Base-by-base conservation (phyloP, 2,888 invertebrate species). In the Chrysomela aeneicollis region DNA sequence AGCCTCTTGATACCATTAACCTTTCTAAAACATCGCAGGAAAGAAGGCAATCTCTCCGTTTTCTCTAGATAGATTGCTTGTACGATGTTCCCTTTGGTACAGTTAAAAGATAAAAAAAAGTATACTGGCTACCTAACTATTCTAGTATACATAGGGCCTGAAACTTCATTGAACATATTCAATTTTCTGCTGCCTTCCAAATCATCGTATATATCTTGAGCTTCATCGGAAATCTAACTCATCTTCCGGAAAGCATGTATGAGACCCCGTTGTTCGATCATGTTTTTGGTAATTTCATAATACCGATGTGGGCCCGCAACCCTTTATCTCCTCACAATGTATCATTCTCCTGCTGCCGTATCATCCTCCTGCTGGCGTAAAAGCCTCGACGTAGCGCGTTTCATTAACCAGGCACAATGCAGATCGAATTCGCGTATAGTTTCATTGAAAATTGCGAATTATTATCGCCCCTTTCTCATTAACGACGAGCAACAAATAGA, bases 381-480 rank as follows among this genome's bases (percentile, higher is more conserved):
- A 46, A 21, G 57, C 19, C 46, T 42, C 15, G 9, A n/a, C 17
- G 57, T 26, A 42, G 57, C 57, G 37, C 61, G 62, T 66, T 66
- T 62, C 62, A 62, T 66, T 62, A 66, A 66, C 49, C 66, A 37
- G 54, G 59, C 55, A 62, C 66, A 62, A 62, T 66, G 62, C 52
- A 62, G 62, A 66, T 66, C 66, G 66, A 66, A 66, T 62, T 66
- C 62, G 55, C 66, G 61, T 62, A 59, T 62, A 62, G 62, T 62
- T 66, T 62, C 62, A 62, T 66, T 59, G 58, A 47, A 61, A 66
- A 66, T 59, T 62, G 62, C 59, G 50, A 62, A 62, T 62, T 66
- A 62, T 65, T 65, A 66, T 66, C 66, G 59, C 55, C 58, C 37
- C 59, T 46, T 46, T 32, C 30, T 46, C 57, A 57, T 46, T 57